Evolutionary conservation across 2,888 invertebrate genomes (phyloP), one percentile per base, ranked within the genome.

Genomic region (Pecten maximus): DNA sequence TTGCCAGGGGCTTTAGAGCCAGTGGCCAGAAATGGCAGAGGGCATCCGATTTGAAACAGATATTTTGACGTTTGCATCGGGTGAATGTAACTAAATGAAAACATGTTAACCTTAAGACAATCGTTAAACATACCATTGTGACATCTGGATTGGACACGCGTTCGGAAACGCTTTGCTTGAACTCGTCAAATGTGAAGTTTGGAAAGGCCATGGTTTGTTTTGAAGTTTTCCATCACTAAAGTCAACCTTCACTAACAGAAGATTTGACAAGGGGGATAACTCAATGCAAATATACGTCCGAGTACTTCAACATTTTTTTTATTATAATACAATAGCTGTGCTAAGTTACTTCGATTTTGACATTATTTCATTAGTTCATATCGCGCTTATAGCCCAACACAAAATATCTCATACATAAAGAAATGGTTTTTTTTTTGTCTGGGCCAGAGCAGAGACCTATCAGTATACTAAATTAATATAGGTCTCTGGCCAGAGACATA

Each of bases 71-170:
- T 74, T 74, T 74, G 28, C 74, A 74, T 10, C 0, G 74, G 35
- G 23, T 28, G n/a, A 16, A 74, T 74, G 28, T 35, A 10, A 74
- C 35, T 28, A 74, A 74, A 74, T 74, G 35, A 74, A 12, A 28
- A 35, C 28, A 15, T 3, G 3, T 35, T 74, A 35, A 23, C 16
- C 23, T 74, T 12, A 0, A 6, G 8, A 74, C 28, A 74, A 74
- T 35, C 28, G 12, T 35, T 28, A 74, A 74, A 8, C 74, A 40
- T 92, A 93, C 93, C 91, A 93, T 87, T 39, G 93, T 93, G 48
- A 93, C 86, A 74, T 93, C 93, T 92, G 92, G 92, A 54, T 93
- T 74, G 0, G 93, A 91, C 44, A 93, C 86, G 88, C 93, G 88
- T 54, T 93, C 92, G 40, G 92, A 91, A 87, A 93, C 92, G 48